phyloP scores from a whole-genome alignment of 2,888 invertebrate species.

The Cerastis rubricosa region DNA sequence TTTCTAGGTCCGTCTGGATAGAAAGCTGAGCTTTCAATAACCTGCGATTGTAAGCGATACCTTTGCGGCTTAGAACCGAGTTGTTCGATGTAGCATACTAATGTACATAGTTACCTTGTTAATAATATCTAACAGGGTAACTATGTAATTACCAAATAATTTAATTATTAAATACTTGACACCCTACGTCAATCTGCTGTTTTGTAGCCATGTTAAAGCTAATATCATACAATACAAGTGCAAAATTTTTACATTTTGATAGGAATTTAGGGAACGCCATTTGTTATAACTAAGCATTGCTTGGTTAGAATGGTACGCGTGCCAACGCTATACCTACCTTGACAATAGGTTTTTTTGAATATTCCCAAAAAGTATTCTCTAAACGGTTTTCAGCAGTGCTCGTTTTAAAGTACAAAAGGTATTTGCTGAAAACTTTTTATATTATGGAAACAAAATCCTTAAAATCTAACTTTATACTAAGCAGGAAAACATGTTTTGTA shows the following conservation, averaged over 20 bases:
- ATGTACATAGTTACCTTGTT: no score
- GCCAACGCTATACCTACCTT: no score
- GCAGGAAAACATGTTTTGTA: slow-evolving; percentile 47
- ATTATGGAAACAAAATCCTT: slow-evolving; percentile 41
- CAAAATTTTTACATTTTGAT: no score
- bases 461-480: slow-evolving; percentile 43
- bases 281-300: no score
- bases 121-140: neutral
- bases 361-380: neutral
- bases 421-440: slow-evolving; percentile 41
- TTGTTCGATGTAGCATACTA: slow-evolving; percentile 24
- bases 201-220: neutral
- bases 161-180: neutral
- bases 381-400: slow-evolving; percentile 14
- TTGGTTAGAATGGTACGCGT: no score
- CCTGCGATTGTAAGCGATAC: slow-evolving; percentile 67
- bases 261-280: no score
- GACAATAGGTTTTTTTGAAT: neutral
- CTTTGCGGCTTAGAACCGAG: slow-evolving; percentile 49
- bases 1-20: slow-evolving; percentile 80
- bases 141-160: slow-evolving; percentile 1
- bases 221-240: no score
- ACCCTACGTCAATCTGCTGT: neutral
- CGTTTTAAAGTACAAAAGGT: slow-evolving; percentile 31
- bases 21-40: slow-evolving; percentile 76